Evolutionary conservation across 2,113 vertebrate genomes (phyloP), one percentile per base, ranked within the genome.

Genomic region (Bombycilla garrulus): DNA sequence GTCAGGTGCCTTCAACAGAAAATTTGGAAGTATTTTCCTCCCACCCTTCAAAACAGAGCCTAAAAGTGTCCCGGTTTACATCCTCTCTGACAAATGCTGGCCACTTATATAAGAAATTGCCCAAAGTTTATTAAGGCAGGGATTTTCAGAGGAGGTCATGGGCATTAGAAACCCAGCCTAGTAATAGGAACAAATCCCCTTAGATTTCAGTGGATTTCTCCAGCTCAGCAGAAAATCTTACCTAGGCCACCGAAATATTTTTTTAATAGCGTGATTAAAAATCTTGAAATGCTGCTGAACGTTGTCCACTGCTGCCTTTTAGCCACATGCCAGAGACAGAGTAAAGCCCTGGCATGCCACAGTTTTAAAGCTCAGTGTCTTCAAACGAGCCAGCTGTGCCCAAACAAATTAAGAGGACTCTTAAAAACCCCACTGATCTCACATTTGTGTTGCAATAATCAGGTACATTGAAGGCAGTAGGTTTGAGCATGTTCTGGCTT

Each of bases 161-260:
- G 86, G 82, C 19, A 25, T 83, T 72, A 53, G 64, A 51, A 97
- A 83, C 61, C 36, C 72, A 76, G 83, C 69, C 81, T 25, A 47
- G 73, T 50, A 79, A 85, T 4, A 40, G 84, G 69, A 70, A 58
- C 51, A 91, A 94, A 94, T 93, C 84, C 86, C 92, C 70, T 78
- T 51, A 73, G 80, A 88, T 81, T 91, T 71, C 91, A 88, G 72
- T 60, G 77, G 86, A 84, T 95, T 95, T 93, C 91, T 91, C 70
- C 70, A 74, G 89, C 81, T 92, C 92, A 91, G 89, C 86, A 64
- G 48, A 89, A 95, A 93, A 92, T 87, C 91, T 87, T 57, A 81
- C 86, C 57, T 50, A 85, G 61, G 81, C 87, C 70, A 95, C 61
- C 3, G 2, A 70, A 92, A 95, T 74, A 15, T 18, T 79, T 44